phyloP scores from a whole-genome alignment of 2,797 vertebrate genomes.

The Syndactyla subalaris region DNA sequence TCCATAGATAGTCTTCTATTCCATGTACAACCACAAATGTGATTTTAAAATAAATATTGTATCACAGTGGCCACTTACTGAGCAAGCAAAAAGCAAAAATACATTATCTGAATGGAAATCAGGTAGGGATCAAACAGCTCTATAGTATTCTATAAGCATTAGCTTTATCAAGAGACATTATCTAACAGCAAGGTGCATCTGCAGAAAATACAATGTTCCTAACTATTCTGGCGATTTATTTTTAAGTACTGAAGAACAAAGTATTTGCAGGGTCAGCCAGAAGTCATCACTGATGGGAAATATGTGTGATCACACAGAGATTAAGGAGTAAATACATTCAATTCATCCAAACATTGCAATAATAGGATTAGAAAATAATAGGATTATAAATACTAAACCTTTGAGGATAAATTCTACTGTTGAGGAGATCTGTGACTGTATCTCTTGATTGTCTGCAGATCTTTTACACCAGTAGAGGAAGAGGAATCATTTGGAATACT shows the following conservation, averaged over 20 bases:
- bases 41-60: slow-evolving; percentile 26
- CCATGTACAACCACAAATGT: slow-evolving; percentile 35
- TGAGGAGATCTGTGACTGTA: slow-evolving; percentile 33
- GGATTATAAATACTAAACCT: slow-evolving; percentile 77
- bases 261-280: slow-evolving; percentile 86
- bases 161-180: slow-evolving; percentile 22
- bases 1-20: slow-evolving; percentile 25
- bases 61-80: background rate
- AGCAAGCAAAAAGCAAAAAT: background rate
- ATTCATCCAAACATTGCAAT: slow-evolving; percentile 88
- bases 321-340: slow-evolving; percentile 90
- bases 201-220: slow-evolving; percentile 9
- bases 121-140: background rate
- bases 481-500: background rate
- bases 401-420: slow-evolving; percentile 61
- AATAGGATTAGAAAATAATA: slow-evolving; percentile 92
- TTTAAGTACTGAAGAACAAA: slow-evolving; percentile 76
- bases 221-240: slow-evolving; percentile 32
- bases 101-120: background rate
- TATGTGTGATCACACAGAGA: slow-evolving; percentile 82
- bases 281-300: slow-evolving; percentile 82
- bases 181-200: slow-evolving; percentile 12
- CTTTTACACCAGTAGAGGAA: background rate
- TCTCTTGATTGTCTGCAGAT: slow-evolving; percentile 41
- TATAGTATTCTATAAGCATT: background rate